phyloP scores from a whole-genome alignment of 2,888 invertebrate genomes.

The Drosophila nr. fundita region DNA sequence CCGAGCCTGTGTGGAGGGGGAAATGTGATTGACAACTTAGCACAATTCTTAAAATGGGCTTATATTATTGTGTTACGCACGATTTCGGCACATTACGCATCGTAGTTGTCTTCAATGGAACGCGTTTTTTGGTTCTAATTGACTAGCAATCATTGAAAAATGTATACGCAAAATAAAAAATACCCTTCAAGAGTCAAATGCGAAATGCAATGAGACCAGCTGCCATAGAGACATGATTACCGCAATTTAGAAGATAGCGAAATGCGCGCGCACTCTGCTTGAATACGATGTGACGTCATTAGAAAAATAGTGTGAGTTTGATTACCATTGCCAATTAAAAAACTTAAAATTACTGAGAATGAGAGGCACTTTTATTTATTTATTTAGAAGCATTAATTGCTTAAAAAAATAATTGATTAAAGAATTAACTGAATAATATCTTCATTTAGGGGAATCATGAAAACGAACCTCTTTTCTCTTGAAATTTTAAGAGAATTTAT shows the following conservation, averaged over 20 bases:
- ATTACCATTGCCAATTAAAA: neutral
- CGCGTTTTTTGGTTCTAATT: slow-evolving; percentile 42
- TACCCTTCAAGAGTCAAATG: slow-evolving; percentile 83
- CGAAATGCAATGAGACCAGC: slow-evolving; percentile 62
- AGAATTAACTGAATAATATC: slow-evolving; percentile 82
- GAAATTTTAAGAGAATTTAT: slow-evolving; percentile 87
- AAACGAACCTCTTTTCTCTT: slow-evolving; percentile 86
- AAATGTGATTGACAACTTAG: slow-evolving; percentile 2
- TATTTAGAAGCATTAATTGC: neutral
- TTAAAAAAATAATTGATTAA: slow-evolving; percentile 41
- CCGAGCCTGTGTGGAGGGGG: slow-evolving; percentile 62
- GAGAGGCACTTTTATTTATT: neutral
- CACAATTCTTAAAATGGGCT: neutral
- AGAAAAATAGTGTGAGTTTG: neutral
- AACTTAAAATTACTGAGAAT: neutral
- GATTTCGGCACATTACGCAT: slow-evolving; percentile 81
- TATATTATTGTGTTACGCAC: slow-evolving; percentile 48
- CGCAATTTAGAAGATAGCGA: slow-evolving; percentile 20
- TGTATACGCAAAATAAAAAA: slow-evolving; percentile 47
- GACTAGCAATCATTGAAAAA: slow-evolving; percentile 44
- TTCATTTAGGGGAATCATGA: slow-evolving; percentile 90
- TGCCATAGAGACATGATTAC: slow-evolving; percentile 12
- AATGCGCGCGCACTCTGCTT: neutral
- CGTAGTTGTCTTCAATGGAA: slow-evolving; percentile 38
- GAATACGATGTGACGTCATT: slow-evolving; percentile 28